A percentile compares a stretch with the other conserved stretches of the same genome.
Conservation (phyloP, 2,113 vertebrate genomes). For the Gadus chalcogrammus region DNA sequence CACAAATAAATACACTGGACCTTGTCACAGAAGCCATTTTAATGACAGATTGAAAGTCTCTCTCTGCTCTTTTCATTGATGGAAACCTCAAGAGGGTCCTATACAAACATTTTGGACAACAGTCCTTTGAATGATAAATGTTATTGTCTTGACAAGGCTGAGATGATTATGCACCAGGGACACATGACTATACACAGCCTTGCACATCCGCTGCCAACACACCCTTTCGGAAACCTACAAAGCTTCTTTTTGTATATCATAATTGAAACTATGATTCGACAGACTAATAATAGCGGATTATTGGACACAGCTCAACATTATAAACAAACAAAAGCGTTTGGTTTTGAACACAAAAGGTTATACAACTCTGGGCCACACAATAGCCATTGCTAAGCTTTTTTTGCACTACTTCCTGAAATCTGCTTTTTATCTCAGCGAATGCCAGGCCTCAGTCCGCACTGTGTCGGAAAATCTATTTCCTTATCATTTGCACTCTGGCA, state of each 20-base stretch:
- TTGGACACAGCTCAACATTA: no score
- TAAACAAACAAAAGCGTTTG: no score
- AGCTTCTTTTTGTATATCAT: no score
- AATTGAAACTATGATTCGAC: no score
- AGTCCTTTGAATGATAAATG: not conserved
- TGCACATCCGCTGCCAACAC: no score
- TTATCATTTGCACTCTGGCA: slow-evolving; percentile 32
- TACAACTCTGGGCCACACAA: not conserved
- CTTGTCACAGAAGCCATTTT: slow-evolving; percentile 49
- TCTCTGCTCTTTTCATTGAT: slow-evolving; percentile 26
- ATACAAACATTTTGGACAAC: slow-evolving; percentile 25
- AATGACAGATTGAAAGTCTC: slow-evolving; percentile 39
- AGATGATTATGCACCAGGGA: no score
- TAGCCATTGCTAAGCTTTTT: slow-evolving; percentile 8
- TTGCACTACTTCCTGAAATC: slow-evolving; percentile 9
- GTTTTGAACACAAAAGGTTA: no score
- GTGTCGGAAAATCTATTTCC: slow-evolving; percentile 29
- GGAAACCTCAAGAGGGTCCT: slow-evolving; percentile 32
- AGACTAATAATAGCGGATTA: no score
- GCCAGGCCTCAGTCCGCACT: slow-evolving; percentile 24
- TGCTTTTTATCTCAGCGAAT: not conserved
- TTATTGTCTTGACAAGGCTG: no score
- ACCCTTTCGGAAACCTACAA: no score
- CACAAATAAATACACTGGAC: slow-evolving; percentile 43
- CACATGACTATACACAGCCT: no score